Evolutionary conservation across 1,140 invertebrate genomes (phyloP).

Genomic region (Drosophila trapezifrons): DNA sequence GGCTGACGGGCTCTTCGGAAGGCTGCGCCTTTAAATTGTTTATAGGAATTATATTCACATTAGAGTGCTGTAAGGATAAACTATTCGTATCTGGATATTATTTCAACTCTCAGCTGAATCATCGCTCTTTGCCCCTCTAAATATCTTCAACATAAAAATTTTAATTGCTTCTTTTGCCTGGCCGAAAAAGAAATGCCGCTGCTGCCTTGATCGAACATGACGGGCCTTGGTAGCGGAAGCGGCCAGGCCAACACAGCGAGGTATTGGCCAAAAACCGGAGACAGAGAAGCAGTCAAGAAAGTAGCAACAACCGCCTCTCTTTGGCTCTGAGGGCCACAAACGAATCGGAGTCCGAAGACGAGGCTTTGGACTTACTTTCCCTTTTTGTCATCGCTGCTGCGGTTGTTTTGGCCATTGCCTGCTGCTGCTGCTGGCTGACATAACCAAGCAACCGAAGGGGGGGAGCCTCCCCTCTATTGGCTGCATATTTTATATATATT

Average conservation of each 20-base stretch:
- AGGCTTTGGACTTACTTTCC: constrained; percentile 77
- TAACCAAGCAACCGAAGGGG: constrained; percentile 51
- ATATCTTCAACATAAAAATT: constrained; percentile 7
- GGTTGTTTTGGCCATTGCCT: constrained; percentile 25
- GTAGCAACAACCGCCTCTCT: constrained; percentile 41
- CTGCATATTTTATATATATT: constrained; percentile 51
- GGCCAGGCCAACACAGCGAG: constrained; percentile 13
- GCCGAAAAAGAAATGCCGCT: constrained; percentile 43
- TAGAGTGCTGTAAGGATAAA: neutral
- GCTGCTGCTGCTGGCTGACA: constrained; percentile 53
- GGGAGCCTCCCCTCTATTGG: constrained; percentile 43
- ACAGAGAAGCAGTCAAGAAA: constrained; percentile 56
- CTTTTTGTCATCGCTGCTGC: constrained; percentile 67
- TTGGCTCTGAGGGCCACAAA: constrained; percentile 46
- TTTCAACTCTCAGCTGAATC: neutral
- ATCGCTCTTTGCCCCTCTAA: constrained; percentile 1
- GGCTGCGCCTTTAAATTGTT: neutral
- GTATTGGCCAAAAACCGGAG: constrained; percentile 53
- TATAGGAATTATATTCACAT: neutral
- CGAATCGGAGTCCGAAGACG: constrained; percentile 49
- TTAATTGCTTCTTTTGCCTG: constrained; percentile 42
- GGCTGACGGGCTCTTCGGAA: neutral
- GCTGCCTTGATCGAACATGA: constrained; percentile 45
- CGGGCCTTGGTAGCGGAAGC: constrained; percentile 53
- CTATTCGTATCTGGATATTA: neutral